Conservation (phyloP, 1,140 invertebrate species). For the Sitodiplosis mosellana region DNA sequence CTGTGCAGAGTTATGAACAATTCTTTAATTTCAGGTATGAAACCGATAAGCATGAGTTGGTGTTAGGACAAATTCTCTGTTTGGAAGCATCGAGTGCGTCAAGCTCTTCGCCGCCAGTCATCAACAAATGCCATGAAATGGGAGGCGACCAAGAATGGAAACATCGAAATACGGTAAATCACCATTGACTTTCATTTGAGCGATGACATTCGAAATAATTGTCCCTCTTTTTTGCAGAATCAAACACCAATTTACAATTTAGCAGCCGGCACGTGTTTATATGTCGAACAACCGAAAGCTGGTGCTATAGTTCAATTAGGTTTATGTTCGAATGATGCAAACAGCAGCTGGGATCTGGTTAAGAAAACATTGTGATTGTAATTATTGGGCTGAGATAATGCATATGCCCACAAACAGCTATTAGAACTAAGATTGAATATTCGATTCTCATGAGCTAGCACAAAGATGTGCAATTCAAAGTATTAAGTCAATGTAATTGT, state of each 20-base stretch:
- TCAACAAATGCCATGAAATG: constrained; percentile 85
- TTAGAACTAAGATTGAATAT: too few relatives aligned
- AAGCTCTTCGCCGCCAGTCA: constrained; percentile 36
- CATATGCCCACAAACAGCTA: too few relatives aligned
- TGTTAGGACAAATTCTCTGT: constrained; percentile 68
- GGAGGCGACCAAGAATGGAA: constrained; percentile 80
- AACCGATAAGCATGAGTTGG: constrained; percentile 67
- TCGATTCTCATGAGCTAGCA: too few relatives aligned
- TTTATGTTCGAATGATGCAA: constrained; percentile 41
- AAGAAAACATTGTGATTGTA: constrained; percentile 9
- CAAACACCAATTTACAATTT: constrained; percentile 66
- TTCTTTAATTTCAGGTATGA: constrained; percentile 62
- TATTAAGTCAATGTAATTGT: too few relatives aligned
- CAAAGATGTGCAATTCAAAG: too few relatives aligned
- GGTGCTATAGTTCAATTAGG: constrained; percentile 44
- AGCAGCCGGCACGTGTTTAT: constrained; percentile 67
- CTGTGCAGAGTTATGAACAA: too few relatives aligned
- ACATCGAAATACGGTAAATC: constrained; percentile 41
- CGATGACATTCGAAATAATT: too few relatives aligned
- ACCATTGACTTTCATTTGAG: too few relatives aligned
- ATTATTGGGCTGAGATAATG: too few relatives aligned
- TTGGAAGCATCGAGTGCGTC: constrained; percentile 42
- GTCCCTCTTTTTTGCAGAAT: too few relatives aligned
- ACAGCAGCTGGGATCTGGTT: constrained; percentile 58
- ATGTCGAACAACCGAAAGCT: constrained; percentile 30